These are phyloP conservation scores for Volucella inanis DNA, from an alignment of 2,888 invertebrate species.

Conservation along the genomic window DNA sequence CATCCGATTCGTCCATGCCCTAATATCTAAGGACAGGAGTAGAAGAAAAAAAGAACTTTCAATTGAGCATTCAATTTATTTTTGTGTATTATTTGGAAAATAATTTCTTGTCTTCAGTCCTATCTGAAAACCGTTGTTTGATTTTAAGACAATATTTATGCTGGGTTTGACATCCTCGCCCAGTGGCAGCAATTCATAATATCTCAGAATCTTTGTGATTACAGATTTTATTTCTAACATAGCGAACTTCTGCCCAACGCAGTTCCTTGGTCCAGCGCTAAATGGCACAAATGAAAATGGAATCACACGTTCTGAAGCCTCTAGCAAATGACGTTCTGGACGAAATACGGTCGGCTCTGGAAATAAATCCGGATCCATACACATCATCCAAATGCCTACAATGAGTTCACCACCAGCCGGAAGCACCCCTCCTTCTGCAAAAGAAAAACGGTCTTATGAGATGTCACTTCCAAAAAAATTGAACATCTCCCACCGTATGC, in stretches of 20 bases:
- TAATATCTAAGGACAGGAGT: no score
- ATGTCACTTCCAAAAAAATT: neutral
- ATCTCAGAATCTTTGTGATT: slow-evolving; percentile 77
- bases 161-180: slow-evolving; percentile 76
- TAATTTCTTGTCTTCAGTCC: slow-evolving; percentile 76
- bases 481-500: slow-evolving; percentile 83
- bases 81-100: neutral
- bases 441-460: neutral
- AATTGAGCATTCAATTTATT: neutral
- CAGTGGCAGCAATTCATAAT: slow-evolving; percentile 78
- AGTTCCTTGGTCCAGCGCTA: slow-evolving; percentile 84
- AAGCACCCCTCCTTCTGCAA: slow-evolving; percentile 77
- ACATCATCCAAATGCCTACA: slow-evolving; percentile 76
- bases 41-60: neutral
- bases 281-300: slow-evolving; percentile 79
- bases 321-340: slow-evolving; percentile 82
- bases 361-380: slow-evolving; percentile 69
- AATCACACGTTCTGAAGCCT: slow-evolving; percentile 79
- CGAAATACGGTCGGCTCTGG: slow-evolving; percentile 76
- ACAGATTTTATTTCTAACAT: slow-evolving; percentile 78
- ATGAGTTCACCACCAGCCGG: slow-evolving; percentile 78
- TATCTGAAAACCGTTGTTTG: slow-evolving; percentile 78
- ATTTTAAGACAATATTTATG: slow-evolving; percentile 78
- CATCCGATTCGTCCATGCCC: no score
- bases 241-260: slow-evolving; percentile 80